Conservation (phyloP, 2,888 invertebrate genomes). For the Pyrochroa serraticornis region DNA sequence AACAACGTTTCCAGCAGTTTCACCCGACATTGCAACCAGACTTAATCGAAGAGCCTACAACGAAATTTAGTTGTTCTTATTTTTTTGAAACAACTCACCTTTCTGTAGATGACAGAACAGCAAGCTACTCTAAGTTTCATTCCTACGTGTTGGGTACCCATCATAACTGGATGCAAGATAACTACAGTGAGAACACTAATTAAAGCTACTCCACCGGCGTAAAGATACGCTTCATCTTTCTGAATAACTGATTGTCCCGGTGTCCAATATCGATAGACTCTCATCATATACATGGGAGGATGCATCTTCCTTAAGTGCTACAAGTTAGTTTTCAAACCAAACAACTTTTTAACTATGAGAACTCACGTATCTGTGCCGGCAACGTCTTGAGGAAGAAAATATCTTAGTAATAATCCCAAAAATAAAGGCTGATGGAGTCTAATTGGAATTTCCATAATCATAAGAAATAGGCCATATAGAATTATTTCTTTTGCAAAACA, state of each 20-base stretch:
- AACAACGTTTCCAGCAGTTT: slow-evolving; percentile 77
- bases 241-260: slow-evolving; percentile 47
- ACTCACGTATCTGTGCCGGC: slow-evolving; percentile 43
- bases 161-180: slow-evolving; percentile 74
- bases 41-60: slow-evolving; percentile 74
- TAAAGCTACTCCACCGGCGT: slow-evolving; percentile 63
- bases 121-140: slow-evolving; percentile 76
- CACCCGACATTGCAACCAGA: slow-evolving; percentile 72
- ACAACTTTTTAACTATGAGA: slow-evolving; percentile 8
- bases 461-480: slow-evolving; percentile 63
- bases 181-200: slow-evolving; percentile 66
- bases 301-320: not conserved
- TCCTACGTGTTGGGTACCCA: slow-evolving; percentile 69
- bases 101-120: slow-evolving; percentile 76
- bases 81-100: slow-evolving; percentile 60
- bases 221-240: slow-evolving; percentile 62
- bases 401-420: slow-evolving; percentile 61
- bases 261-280: slow-evolving; percentile 53
- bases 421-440: slow-evolving; percentile 64
- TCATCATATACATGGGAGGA: slow-evolving; percentile 40
- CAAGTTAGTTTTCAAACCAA: not conserved
- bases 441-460: slow-evolving; percentile 60
- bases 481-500: slow-evolving; percentile 65
- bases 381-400: slow-evolving; percentile 59
- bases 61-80: not conserved